Evolutionary conservation across 2,888 invertebrate species (phyloP), one percentile per base, ranked within the genome.

Genomic region (Heliconius ethilla): DNA sequence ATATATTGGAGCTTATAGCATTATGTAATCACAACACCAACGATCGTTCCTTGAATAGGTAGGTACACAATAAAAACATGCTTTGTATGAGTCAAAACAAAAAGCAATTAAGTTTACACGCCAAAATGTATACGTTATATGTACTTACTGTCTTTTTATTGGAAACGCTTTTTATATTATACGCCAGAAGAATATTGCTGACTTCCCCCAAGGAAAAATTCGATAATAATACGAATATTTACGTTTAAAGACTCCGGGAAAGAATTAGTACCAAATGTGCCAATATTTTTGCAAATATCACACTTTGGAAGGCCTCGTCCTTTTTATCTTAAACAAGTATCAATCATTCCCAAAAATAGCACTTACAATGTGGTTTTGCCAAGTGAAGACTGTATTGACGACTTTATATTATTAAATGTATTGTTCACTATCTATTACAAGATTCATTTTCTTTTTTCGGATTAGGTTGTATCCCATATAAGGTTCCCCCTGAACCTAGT

Each of bases 281-380:
- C 37, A 62, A 73, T 62, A 62, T 73, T 73, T 37, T 62, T 37
- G 4, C 9, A 15, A 37, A 37, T 25, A 73, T 73, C 9, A 22
- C 25, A 25, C 13, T 15, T 37, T 73, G 18, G 3, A 62, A 3
- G 33, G 72, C n/a, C 33, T 73, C 59, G 11, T 73, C 6, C 3
- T 59, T 73, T 73, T 62, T 59, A 73, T 62, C 59, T 25, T 33
- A 62, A 62, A 37, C 25, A 73, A 37, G 59, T 72, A 59, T 73
- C 72, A 73, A 59, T n/a, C n/a, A 59, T 59, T n/a, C n/a, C 11
- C 10, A 59, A 3, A 3, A 59, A 59, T 59, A n/a, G 10, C n/a
- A 59, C n/a, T 59, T 3, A n/a, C n/a, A n/a, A 10, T 3, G n/a
- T 59, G 59, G 11, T n/a, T n/a, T n/a, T 59, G 59, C 4, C 59